Conservation (phyloP, 2,113 vertebrate genomes). For the Hemiprocne comata region DNA sequence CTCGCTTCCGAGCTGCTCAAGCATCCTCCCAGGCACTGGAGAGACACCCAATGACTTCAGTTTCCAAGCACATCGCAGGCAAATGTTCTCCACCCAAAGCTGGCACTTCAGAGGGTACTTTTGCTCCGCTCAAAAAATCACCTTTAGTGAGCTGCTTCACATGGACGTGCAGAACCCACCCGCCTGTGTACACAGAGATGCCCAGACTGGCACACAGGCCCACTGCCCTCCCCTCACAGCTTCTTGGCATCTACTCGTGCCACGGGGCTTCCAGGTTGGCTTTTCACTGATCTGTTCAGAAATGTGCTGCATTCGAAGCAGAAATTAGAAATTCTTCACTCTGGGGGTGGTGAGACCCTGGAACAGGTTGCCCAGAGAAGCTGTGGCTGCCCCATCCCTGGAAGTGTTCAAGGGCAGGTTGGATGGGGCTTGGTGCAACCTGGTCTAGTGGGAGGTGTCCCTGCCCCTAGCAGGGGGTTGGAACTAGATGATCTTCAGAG, state of each 20-base stretch:
- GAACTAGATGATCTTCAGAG: no score
- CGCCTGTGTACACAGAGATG: fast-evolving
- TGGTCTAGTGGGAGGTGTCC: no score
- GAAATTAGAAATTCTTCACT: background rate
- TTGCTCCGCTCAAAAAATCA: background rate
- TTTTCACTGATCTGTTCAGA: background rate
- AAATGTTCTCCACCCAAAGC: background rate
- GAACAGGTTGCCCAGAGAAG: background rate
- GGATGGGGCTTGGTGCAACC: no score
- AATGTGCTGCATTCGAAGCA: background rate
- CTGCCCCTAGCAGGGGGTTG: no score
- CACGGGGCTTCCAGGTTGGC: background rate
- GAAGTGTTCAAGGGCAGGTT: no score
- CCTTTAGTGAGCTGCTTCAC: background rate
- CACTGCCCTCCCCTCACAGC: background rate
- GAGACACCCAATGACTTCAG: background rate
- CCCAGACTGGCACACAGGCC: background rate
- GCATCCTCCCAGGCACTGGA: background rate
- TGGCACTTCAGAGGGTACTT: background rate
- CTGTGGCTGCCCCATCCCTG: no score
- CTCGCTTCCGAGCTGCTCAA: background rate
- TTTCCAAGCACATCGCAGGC: background rate
- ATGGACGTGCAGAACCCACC: background rate
- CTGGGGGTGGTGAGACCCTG: background rate
- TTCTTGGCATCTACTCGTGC: no score